These are phyloP conservation scores for Buathra laborator DNA, from an alignment of 2,888 invertebrate genomes.

Conservation along the genomic window DNA sequence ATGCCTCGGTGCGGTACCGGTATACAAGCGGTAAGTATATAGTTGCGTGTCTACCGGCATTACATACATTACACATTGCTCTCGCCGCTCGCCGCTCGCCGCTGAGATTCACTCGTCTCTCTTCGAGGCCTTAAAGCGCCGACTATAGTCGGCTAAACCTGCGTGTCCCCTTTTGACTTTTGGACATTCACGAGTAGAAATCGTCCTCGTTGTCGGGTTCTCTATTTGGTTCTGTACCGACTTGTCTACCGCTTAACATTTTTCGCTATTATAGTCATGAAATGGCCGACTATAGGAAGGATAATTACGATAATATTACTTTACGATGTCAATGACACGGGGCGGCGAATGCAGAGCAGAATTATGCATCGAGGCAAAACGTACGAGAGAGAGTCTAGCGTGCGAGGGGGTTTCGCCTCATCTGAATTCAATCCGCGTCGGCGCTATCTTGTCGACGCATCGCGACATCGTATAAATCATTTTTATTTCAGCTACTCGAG, in stretches of 20 bases:
- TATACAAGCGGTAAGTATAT: constrained; percentile 19
- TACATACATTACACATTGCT: constrained; percentile 31
- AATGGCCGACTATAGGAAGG: not conserved
- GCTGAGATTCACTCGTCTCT: constrained; percentile 37
- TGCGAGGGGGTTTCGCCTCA: constrained; percentile 59
- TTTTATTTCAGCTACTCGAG: constrained; percentile 70
- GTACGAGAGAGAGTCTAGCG: constrained; percentile 58
- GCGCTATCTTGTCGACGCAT: constrained; percentile 71
- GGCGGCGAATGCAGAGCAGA: constrained; percentile 36
- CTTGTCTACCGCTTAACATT: constrained; percentile 11
- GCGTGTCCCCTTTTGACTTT: constrained; percentile 52
- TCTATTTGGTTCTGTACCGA: constrained; percentile 26
- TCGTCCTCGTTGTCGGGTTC: constrained; percentile 13
- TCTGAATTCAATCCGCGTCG: constrained; percentile 72
- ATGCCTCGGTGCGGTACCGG: constrained; percentile 38
- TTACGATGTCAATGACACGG: constrained; percentile 65
- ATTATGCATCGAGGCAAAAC: constrained; percentile 71
- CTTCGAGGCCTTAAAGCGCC: constrained; percentile 31
- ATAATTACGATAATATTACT: constrained; percentile 53
- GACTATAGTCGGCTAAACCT: constrained; percentile 14
- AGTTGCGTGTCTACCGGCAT: constrained; percentile 45
- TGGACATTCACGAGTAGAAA: constrained; percentile 42
- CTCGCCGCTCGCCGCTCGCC: constrained; percentile 35
- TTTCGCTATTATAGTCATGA: constrained; percentile 18
- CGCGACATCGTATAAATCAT: constrained; percentile 71